A percentile compares a stretch with the other conserved stretches of the same genome.
These are phyloP conservation scores for Diorhabda carinulata DNA, from an alignment of 1,140 invertebrate species.

Conservation along the genomic window DNA sequence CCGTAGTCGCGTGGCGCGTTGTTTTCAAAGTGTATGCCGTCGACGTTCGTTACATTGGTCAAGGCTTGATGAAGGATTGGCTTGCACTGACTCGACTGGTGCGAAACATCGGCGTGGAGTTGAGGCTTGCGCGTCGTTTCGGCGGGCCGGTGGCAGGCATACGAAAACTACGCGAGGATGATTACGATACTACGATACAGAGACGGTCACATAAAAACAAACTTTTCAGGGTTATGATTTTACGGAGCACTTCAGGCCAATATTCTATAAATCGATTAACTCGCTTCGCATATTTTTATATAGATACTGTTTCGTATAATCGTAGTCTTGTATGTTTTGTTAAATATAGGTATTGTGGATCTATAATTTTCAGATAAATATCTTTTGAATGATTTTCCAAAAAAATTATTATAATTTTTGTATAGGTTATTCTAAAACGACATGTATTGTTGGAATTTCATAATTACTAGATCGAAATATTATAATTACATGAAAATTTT, in stretches of 20 bases:
- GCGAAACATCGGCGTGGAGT: background rate
- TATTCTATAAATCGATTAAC: background rate
- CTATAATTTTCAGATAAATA: too few species aligned
- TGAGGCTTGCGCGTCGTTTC: background rate
- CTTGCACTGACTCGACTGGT: conserved; percentile 4
- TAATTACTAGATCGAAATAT: too few species aligned
- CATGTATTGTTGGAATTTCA: too few species aligned
- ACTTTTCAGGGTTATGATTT: background rate
- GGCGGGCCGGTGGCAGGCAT: conserved; percentile 14
- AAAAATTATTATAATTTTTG: too few species aligned
- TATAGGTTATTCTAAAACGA: too few species aligned
- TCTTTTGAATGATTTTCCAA: too few species aligned
- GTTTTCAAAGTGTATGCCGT: background rate
- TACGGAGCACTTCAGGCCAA: background rate
- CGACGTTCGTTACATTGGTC: conserved; percentile 6
- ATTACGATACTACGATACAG: background rate
- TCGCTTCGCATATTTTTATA: too few species aligned
- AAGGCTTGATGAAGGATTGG: background rate
- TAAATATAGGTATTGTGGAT: too few species aligned
- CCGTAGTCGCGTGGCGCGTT: background rate
- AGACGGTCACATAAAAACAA: background rate
- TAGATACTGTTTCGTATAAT: too few species aligned
- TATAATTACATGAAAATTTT: too few species aligned
- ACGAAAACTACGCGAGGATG: conserved; percentile 10
- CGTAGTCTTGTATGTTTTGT: too few species aligned